These are phyloP conservation scores for Perccottus glenii DNA, from an alignment of 2,113 vertebrate species.

Conservation along the genomic window DNA sequence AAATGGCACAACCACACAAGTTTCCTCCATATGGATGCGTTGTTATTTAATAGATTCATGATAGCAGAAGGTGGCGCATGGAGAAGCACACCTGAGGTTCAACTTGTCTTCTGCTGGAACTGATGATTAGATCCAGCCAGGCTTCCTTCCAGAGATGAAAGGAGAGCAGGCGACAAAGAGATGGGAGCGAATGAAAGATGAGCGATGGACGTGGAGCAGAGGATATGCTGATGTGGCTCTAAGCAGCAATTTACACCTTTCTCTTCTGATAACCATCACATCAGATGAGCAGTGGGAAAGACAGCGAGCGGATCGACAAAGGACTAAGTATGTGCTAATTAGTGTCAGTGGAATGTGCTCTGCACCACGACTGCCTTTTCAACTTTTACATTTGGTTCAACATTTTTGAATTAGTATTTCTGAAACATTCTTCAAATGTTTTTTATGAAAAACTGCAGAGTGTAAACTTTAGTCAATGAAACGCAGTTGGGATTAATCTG, in stretches of 20 bases:
- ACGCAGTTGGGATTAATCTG: neutral
- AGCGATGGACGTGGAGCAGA: conserved; percentile 35
- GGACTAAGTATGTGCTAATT: conserved; percentile 51
- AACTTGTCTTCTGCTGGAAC: conserved; percentile 11
- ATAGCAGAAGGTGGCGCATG: conserved; percentile 19
- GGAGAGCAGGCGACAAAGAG: conserved; percentile 18
- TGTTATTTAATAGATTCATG: conserved; percentile 38
- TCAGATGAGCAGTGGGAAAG: conserved; percentile 37
- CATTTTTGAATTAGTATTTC: too few species aligned
- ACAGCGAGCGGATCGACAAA: conserved; percentile 40
- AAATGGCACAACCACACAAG: neutral
- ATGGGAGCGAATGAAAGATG: conserved; percentile 39
- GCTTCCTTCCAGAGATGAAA: conserved; percentile 38
- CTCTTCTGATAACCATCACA: conserved; percentile 65
- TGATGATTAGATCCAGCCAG: conserved; percentile 27
- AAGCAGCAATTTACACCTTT: conserved; percentile 71
- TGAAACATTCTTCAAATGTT: neutral
- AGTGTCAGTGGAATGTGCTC: conserved; percentile 39
- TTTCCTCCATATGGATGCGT: conserved; percentile 23
- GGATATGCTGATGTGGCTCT: conserved; percentile 56
- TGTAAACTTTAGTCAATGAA: neutral
- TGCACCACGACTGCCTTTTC: conserved; percentile 6
- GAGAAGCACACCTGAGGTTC: conserved; percentile 23
- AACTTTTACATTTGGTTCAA: conserved; percentile 20
- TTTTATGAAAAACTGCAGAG: neutral